phyloP scores from a whole-genome alignment of 2,888 invertebrate genomes.

The Drosophila ezoana region DNA sequence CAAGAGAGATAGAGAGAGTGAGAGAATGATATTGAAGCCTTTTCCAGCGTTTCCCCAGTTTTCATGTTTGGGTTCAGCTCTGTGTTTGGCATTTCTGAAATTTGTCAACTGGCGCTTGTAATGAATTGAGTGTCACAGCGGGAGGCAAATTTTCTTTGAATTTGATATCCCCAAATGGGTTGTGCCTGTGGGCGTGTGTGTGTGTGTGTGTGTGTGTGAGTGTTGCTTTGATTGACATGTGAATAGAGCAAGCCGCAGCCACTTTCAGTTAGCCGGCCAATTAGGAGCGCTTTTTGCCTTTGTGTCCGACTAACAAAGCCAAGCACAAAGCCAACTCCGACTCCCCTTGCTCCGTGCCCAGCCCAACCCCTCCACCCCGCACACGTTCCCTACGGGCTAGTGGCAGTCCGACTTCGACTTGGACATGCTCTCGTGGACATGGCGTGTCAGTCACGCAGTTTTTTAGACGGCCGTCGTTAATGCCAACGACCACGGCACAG shows the following conservation, averaged over 20 bases:
- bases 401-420: slow-evolving; percentile 27
- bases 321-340: slow-evolving; percentile 59
- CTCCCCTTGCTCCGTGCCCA: not conserved
- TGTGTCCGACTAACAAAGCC: slow-evolving; percentile 72
- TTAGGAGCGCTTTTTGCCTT: slow-evolving; percentile 79
- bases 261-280: slow-evolving; percentile 73
- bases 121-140: slow-evolving; percentile 78
- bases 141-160: slow-evolving; percentile 60
- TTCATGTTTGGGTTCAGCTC: slow-evolving; percentile 2
- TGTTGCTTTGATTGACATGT: slow-evolving; percentile 75
- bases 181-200: slow-evolving; percentile 13
- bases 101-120: slow-evolving; percentile 71
- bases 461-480: slow-evolving; percentile 71
- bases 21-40: no score
- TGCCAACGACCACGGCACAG: slow-evolving; percentile 66
- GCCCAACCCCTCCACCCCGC: not conserved
- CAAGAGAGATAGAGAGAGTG: slow-evolving; percentile 11
- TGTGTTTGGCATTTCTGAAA: slow-evolving; percentile 57
- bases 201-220: slow-evolving; percentile 25
- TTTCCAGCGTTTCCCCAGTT: slow-evolving; percentile 25
- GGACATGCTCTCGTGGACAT: slow-evolving; percentile 43
- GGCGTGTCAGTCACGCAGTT: slow-evolving; percentile 80
- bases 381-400: slow-evolving; percentile 11
- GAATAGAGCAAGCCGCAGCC: slow-evolving; percentile 78
- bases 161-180: slow-evolving; percentile 56